A percentile compares a stretch with the other conserved stretches of the same genome.
These are phyloP conservation scores for Andrena flavipes DNA, from an alignment of 2,888 invertebrate genomes.

Conservation along the genomic window DNA sequence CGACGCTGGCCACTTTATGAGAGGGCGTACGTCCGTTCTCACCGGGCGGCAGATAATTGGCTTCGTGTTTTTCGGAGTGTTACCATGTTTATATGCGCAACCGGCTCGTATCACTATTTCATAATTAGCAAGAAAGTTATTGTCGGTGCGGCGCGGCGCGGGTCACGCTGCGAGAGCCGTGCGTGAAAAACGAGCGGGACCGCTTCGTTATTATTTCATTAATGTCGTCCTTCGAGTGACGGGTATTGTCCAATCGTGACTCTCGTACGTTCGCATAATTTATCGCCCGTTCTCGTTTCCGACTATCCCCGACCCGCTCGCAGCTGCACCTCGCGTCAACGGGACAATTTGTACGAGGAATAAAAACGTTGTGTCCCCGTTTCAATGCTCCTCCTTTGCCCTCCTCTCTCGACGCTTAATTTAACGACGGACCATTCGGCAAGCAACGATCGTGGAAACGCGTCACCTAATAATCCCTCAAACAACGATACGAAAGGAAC, in stretches of 20 bases:
- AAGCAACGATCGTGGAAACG: neutral
- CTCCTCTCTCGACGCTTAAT: neutral
- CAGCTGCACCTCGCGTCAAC: slow-evolving; percentile 13
- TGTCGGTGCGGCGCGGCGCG: slow-evolving; percentile 53
- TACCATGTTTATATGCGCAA: slow-evolving; percentile 77
- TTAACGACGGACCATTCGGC: slow-evolving; percentile 13
- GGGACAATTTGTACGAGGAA: slow-evolving; percentile 23
- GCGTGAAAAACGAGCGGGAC: slow-evolving; percentile 66
- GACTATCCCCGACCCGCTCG: neutral
- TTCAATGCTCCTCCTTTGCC: slow-evolving; percentile 5
- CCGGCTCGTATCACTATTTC: slow-evolving; percentile 76
- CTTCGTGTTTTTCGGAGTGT: slow-evolving; percentile 78
- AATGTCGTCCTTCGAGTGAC: slow-evolving; percentile 54
- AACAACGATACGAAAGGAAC: slow-evolving; percentile 12
- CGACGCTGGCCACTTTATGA: slow-evolving; percentile 68
- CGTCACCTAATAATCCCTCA: slow-evolving; percentile 5
- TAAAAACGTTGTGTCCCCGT: slow-evolving; percentile 21
- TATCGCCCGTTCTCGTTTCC: slow-evolving; percentile 48
- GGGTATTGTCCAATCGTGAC: slow-evolving; percentile 46
- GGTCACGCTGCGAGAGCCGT: slow-evolving; percentile 59
- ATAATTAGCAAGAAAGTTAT: slow-evolving; percentile 79
- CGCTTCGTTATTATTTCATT: slow-evolving; percentile 72
- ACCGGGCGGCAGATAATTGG: slow-evolving; percentile 78
- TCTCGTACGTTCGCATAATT: slow-evolving; percentile 39
- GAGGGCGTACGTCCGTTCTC: slow-evolving; percentile 74